phyloP scores from a whole-genome alignment of 2,888 invertebrate genomes.

The Sarcophaga carnaria region DNA sequence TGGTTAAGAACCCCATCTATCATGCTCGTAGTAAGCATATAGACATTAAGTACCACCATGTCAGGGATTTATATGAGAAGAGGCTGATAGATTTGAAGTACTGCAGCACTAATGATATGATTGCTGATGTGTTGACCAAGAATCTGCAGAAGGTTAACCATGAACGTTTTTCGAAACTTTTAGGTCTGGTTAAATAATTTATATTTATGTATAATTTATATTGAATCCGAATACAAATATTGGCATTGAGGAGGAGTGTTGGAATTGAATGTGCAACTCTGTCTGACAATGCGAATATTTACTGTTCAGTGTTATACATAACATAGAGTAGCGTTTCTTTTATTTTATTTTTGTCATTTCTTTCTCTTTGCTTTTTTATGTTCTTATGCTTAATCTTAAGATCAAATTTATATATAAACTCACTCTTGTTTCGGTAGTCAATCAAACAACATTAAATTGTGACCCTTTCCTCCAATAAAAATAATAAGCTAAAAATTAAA shows the following conservation, averaged over 20 bases:
- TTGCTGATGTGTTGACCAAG: neutral
- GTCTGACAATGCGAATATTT: neutral
- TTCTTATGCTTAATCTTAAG: too few relatives aligned
- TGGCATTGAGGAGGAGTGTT: constrained; percentile 6
- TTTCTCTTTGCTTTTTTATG: too few relatives aligned
- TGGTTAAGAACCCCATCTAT: neutral
- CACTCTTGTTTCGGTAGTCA: too few relatives aligned
- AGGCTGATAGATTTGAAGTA: neutral
- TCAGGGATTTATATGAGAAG: neutral
- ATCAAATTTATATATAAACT: too few relatives aligned
- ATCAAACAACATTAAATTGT: too few relatives aligned
- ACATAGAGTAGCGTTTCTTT: too few relatives aligned
- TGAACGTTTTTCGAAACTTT: constrained; percentile 2
- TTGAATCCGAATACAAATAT: neutral
- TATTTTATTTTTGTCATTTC: too few relatives aligned
- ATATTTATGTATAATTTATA: too few relatives aligned
- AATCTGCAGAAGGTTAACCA: constrained; percentile 15
- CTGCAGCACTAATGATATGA: neutral
- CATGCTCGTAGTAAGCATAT: constrained; percentile 4
- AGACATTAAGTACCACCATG: neutral
- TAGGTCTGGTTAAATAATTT: neutral
- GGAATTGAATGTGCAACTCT: neutral
- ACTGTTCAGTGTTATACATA: too few relatives aligned
- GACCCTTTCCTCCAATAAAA: too few relatives aligned
- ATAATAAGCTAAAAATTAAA: too few relatives aligned